A percentile compares a stretch with the other conserved stretches of the same genome.
Conservation (phyloP, 2,888 invertebrate genomes). For the Synergus japonicus region DNA sequence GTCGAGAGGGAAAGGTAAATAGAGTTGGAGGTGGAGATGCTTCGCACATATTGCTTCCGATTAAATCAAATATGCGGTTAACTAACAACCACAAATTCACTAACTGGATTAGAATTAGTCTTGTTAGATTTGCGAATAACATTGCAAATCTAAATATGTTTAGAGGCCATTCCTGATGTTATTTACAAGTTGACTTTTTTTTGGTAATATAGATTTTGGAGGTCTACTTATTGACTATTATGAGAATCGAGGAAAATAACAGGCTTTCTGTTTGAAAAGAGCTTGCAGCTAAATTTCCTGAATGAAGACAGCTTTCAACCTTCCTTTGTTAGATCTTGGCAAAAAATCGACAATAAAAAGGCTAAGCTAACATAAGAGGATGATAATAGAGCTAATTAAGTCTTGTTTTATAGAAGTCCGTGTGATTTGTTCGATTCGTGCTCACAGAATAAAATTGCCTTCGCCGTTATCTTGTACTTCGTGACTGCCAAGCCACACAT, state of each 20-base stretch:
- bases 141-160: no score
- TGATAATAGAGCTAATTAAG: constrained; percentile 33
- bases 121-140: no score
- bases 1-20: constrained; percentile 16
- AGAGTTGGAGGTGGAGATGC: constrained; percentile 29
- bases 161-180: no score
- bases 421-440: constrained; percentile 18
- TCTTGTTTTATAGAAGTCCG: constrained; percentile 27
- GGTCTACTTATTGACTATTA: no score
- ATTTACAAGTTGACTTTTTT: not conserved
- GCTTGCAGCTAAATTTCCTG: not conserved
- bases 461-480: constrained; percentile 15
- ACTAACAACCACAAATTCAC: constrained; percentile 4
- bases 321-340: not conserved
- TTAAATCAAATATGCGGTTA: constrained; percentile 30
- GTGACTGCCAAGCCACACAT: constrained; percentile 22
- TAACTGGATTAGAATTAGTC: no score
- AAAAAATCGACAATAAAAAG: not conserved
- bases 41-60: constrained; percentile 31
- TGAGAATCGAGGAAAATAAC: no score
- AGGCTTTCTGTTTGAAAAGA: not conserved
- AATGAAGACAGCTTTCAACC: not conserved
- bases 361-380: not conserved
- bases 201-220: not conserved
- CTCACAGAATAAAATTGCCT: not conserved